These are phyloP conservation scores for Ailurus styani DNA, from an alignment of 2,113 vertebrate species.

Conservation along the genomic window DNA sequence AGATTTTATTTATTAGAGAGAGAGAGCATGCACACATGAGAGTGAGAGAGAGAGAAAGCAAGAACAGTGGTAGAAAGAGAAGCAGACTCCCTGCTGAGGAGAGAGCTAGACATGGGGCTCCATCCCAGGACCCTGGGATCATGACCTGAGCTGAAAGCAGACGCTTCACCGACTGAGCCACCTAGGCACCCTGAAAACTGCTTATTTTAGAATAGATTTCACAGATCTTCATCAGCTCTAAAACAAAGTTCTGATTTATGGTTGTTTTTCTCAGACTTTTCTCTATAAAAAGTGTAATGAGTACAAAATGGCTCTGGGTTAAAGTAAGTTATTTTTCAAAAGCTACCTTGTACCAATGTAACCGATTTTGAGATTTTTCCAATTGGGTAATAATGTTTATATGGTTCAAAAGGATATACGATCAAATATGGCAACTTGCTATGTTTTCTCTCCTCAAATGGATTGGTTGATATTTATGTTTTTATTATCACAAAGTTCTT, in stretches of 20 bases:
- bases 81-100: too few species aligned
- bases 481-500: not conserved
- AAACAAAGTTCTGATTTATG: slow-evolving; percentile 32
- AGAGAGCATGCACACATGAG: too few species aligned
- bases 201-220: not conserved
- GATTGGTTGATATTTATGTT: not conserved
- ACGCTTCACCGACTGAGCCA: too few species aligned
- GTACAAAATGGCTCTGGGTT: not conserved
- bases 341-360: not conserved
- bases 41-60: too few species aligned
- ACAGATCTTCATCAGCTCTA: not conserved
- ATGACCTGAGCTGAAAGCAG: too few species aligned
- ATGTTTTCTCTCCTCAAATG: slow-evolving; percentile 6
- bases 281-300: not conserved
- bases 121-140: too few species aligned
- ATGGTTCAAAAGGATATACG: not conserved
- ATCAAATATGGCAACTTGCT: slow-evolving; percentile 4
- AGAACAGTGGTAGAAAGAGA: too few species aligned
- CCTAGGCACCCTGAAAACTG: not conserved
- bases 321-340: slow-evolving; percentile 35
- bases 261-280: slow-evolving; percentile 13
- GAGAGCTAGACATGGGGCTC: too few species aligned
- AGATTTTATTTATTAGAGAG: too few species aligned
- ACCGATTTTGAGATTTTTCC: not conserved
- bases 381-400: not conserved